phyloP scores from a whole-genome alignment of 2,888 invertebrate species.

The Allophyes oxyacanthae region DNA sequence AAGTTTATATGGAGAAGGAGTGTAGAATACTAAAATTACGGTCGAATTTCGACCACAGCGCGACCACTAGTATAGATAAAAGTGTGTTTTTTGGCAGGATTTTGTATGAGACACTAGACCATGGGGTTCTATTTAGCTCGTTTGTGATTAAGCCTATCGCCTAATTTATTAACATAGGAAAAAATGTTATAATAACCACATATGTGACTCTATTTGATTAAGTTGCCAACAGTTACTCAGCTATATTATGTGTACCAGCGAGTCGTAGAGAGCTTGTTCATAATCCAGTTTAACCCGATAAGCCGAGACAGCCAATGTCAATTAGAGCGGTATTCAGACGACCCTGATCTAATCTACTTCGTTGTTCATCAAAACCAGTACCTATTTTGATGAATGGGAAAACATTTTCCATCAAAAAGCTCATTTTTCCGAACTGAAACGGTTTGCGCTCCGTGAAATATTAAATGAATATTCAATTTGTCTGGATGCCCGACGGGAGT shows the following conservation, averaged over 20 bases:
- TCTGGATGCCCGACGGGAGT: conserved; percentile 13
- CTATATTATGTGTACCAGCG: not conserved
- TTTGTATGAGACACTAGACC: too few relatives aligned
- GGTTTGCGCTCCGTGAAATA: conserved; percentile 25
- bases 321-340: conserved; percentile 16
- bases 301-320: conserved; percentile 16
- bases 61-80: too few relatives aligned
- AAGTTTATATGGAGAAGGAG: too few relatives aligned
- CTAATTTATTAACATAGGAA: too few relatives aligned
- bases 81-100: too few relatives aligned
- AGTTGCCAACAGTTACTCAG: too few relatives aligned
- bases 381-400: conserved; percentile 3
- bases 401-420: not conserved
- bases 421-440: not conserved
- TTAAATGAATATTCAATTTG: conserved; percentile 44
- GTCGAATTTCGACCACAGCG: too few relatives aligned
- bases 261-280: conserved; percentile 3
- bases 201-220: too few relatives aligned
- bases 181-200: too few relatives aligned
- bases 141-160: too few relatives aligned
- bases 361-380: conserved; percentile 10
- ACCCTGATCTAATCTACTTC: conserved; percentile 19
- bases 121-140: too few relatives aligned
- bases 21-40: too few relatives aligned
- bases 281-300: conserved; percentile 20